A percentile compares a stretch with the other conserved stretches of the same genome.
These are phyloP conservation scores for Thinocorus orbignyianus DNA, from an alignment of 2,113 vertebrate genomes.

Conservation along the genomic window DNA sequence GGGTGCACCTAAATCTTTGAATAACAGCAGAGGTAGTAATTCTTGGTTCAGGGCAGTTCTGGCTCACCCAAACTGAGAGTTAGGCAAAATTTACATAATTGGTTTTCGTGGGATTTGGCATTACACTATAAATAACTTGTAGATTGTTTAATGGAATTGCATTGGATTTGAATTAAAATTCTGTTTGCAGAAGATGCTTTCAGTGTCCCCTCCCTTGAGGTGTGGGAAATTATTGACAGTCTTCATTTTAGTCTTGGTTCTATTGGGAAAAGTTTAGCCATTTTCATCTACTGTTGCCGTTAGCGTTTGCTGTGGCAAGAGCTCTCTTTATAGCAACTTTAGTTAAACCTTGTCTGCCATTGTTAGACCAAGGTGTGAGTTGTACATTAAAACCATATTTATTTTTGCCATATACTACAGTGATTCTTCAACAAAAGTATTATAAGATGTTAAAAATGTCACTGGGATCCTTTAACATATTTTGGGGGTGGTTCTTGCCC, in stretches of 20 bases:
- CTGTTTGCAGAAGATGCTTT: neutral
- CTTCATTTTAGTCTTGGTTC: neutral
- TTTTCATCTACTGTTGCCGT: neutral
- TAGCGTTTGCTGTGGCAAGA: neutral
- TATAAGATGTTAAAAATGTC: neutral
- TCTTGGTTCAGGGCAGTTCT: neutral
- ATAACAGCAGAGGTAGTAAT: neutral
- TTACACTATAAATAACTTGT: neutral
- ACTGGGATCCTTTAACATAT: neutral
- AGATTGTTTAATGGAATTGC: neutral
- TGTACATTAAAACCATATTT: neutral
- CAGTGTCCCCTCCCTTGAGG: neutral
- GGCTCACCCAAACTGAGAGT: neutral
- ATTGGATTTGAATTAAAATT: neutral
- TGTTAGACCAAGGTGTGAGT: neutral
- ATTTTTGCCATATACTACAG: neutral
- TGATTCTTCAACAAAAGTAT: neutral
- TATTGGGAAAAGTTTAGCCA: neutral
- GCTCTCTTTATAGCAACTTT: neutral
- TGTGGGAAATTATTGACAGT: neutral
- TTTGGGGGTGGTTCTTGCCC: neutral
- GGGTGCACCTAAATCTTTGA: neutral
- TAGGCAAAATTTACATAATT: neutral
- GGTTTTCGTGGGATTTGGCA: neutral
- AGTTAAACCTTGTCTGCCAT: neutral